A percentile compares a stretch with the other conserved stretches of the same genome.
phyloP scores from a whole-genome alignment of 2,113 vertebrate genomes.

The Genyomyrus donnyi region DNA sequence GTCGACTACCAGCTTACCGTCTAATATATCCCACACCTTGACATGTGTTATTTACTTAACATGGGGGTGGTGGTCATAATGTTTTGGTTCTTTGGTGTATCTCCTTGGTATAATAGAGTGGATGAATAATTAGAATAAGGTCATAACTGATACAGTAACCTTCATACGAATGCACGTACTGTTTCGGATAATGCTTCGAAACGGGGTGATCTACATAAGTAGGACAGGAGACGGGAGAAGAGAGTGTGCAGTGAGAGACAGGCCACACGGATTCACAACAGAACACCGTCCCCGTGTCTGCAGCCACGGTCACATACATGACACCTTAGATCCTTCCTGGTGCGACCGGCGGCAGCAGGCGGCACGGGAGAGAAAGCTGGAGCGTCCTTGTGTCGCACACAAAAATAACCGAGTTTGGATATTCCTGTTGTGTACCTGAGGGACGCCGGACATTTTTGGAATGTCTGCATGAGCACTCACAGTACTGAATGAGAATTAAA shows the following conservation, averaged over 20 bases:
- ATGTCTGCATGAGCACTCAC: background rate
- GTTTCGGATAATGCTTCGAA: background rate
- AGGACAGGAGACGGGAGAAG: background rate
- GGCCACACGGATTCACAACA: background rate
- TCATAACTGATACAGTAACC: background rate
- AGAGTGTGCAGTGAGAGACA: background rate
- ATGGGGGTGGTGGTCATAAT: background rate
- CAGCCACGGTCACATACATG: background rate
- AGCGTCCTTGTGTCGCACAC: background rate
- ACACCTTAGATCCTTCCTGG: background rate
- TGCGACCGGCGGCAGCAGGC: background rate
- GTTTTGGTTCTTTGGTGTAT: background rate
- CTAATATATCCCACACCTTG: background rate
- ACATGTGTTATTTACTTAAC: background rate
- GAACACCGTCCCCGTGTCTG: background rate
- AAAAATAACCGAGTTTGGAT: background rate
- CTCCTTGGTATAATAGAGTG: background rate
- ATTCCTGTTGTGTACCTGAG: background rate
- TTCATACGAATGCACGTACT: background rate
- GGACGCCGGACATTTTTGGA: background rate
- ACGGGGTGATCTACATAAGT: background rate
- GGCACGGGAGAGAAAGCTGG: background rate
- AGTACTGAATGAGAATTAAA: background rate
- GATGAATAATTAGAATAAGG: background rate
- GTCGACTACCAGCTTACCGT: background rate